Evolutionary conservation across 2,113 vertebrate species (phyloP), one percentile per base, ranked within the genome.

Genomic region (Xiphophorus maculatus): DNA sequence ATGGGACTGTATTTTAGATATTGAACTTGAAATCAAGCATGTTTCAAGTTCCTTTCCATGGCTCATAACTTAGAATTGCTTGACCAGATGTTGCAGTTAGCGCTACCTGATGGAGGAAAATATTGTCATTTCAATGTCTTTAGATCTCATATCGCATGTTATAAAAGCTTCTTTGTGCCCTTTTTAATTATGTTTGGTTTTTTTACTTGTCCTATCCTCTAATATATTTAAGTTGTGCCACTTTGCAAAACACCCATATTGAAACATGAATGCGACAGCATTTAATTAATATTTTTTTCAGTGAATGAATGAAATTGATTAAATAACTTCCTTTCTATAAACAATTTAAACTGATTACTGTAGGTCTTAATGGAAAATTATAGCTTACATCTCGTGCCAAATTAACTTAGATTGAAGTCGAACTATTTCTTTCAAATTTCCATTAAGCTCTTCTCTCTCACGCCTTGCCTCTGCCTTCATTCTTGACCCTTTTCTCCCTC

Each of bases 401-500:
- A 66, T 63, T 14, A 70, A 4, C 25, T 69, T 63, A 71, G 54
- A 33, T 3, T 64, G 64, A 42, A 75, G 22, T 51, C 2, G 10
- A 70, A 51, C 44, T 70, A 17, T 54, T 76, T 40, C 13, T 30
- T 30, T 48, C 28, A 48, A 17, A 63, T 75, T 63, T 70, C 35
- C 17, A 64, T 78, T 69, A 33, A 35, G 25, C 44, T 27, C 44
- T 61, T 62, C 70, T 58, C 28, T 10, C 63, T 33, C 61, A 75
- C 19, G 4, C 70, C 78, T 70, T 5, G 48, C 64, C 14, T 33
- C 63, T 48, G 12, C 62, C 29, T 69, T 77, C 68, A 40, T 75
- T 81, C 63, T 83, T 81, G 78, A 85, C 85, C 87, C 66, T 64
- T 17, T 81, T 73, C 66, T 69, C 74, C 66, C 69, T 63, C 30